Percentiles rank a stretch among this genome's conserved stretches.
These are phyloP conservation scores for Argya squamiceps DNA, from an alignment of 2,797 vertebrate genomes.

Conservation along the genomic window DNA sequence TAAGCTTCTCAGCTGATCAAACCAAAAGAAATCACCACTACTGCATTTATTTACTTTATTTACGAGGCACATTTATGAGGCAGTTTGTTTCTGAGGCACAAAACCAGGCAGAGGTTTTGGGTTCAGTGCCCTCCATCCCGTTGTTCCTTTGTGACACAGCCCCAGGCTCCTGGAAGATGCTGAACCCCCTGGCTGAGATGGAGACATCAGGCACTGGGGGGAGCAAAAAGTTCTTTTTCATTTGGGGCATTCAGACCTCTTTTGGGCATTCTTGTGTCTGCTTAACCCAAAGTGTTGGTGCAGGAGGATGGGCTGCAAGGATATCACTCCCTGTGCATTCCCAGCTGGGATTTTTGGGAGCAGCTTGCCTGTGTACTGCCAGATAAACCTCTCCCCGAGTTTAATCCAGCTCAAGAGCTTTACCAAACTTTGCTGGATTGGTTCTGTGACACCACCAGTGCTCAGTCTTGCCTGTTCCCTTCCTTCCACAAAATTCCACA, in stretches of 20 bases:
- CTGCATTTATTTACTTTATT: background rate
- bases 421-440: background rate
- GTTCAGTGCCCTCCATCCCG: background rate
- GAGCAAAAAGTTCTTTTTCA: background rate
- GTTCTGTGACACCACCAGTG: background rate
- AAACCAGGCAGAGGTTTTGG: background rate
- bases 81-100: background rate
- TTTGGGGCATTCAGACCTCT: background rate
- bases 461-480: background rate
- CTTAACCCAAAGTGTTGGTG: background rate
- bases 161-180: background rate
- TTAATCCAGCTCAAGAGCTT: background rate
- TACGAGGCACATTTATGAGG: rapidly evolving
- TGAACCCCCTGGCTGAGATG: background rate
- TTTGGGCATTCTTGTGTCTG: rapidly evolving
- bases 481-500: background rate
- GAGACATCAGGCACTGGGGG: background rate
- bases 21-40: background rate
- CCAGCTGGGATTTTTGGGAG: background rate
- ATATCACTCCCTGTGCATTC: no score
- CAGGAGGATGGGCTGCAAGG: background rate
- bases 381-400: background rate
- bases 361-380: background rate
- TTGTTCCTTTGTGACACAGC: background rate
- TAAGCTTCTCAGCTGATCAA: background rate